Conservation (phyloP, 35 echinoderm and acorn worm species). For the Strongylocentrotus purpuratus region DNA sequence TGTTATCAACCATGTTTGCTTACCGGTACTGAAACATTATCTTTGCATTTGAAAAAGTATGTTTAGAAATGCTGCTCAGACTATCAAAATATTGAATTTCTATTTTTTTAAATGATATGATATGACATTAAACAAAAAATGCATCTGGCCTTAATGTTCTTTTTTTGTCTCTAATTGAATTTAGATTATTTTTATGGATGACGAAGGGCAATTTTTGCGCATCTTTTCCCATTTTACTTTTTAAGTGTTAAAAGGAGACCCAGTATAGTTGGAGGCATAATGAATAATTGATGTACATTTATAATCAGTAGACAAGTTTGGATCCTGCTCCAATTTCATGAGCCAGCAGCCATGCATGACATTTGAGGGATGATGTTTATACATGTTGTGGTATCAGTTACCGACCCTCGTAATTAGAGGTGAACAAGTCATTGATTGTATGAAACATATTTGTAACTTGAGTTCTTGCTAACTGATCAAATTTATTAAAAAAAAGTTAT, state of each 20-base stretch:
- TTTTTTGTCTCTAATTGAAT: too few species aligned
- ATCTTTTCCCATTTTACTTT: not conserved
- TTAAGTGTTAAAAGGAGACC: not conserved
- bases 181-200: not conserved
- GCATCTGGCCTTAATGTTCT: too few species aligned
- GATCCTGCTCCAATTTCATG: not conserved
- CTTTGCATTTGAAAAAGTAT: too few species aligned
- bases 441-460: not conserved
- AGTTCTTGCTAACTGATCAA: not conserved
- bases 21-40: too few species aligned
- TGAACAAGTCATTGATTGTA: not conserved
- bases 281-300: constrained; percentile 13
- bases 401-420: not conserved
- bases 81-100: too few species aligned
- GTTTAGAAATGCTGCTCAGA: too few species aligned
- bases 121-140: too few species aligned
- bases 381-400: not conserved
- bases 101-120: too few species aligned
- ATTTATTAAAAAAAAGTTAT: not conserved
- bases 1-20: too few species aligned
- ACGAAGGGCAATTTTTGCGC: not conserved
- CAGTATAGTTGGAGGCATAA: not conserved
- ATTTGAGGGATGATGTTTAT: not conserved
- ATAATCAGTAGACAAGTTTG: not conserved
- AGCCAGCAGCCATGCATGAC: not conserved